Base-by-base conservation (phyloP, 2,113 vertebrate species). In the Entelurus aequoreus region DNA sequence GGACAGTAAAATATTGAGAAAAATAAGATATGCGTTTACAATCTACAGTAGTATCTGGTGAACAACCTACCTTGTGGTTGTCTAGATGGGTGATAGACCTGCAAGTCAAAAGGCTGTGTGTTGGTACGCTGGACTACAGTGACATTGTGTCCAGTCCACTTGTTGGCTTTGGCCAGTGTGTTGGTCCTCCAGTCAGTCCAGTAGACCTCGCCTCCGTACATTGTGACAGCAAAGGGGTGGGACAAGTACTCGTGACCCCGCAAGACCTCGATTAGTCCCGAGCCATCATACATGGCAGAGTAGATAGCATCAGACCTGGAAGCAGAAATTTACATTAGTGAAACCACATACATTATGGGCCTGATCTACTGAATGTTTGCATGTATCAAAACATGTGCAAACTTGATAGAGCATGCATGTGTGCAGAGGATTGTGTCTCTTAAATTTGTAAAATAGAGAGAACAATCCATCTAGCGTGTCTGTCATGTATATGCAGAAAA, bases 151-250 rank as follows among this genome's bases (percentile, higher is more conserved):
- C 96, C 96, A 0, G 96, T 98, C 96, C 96, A 98, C 77, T 98
- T 98, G 91, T 98, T 98, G 72, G 96, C 95, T 81, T 97, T 98
- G 76, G 95, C 95, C 83, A 98, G 83, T 0, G 96, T 98, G 89
- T 98, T 98, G 65, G 96, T 98, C 55, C 95, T 88, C 96, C 96
- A 98, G 87, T 98, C 96, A 0, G 96, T 98, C 96, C 96, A 98
- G 87, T 98, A 98, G 4, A 98, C 95, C 82, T 98, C 96, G 0
- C 96, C 96, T 0, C 96, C 96, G 0, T 95, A 98, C 36, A 98
- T 91, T 0, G 95, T 97, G 85, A 98, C 95, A 0, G 96, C 95
- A 0, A 97, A 97, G 1, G 95, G 96, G 68, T 98, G 96, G 0
- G 96, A 97, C 77, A 98, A 90, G 84, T 95, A 96, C 80, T 98